Base-by-base conservation (phyloP, 1,140 invertebrate species). In the Drosophila burlai region DNA sequence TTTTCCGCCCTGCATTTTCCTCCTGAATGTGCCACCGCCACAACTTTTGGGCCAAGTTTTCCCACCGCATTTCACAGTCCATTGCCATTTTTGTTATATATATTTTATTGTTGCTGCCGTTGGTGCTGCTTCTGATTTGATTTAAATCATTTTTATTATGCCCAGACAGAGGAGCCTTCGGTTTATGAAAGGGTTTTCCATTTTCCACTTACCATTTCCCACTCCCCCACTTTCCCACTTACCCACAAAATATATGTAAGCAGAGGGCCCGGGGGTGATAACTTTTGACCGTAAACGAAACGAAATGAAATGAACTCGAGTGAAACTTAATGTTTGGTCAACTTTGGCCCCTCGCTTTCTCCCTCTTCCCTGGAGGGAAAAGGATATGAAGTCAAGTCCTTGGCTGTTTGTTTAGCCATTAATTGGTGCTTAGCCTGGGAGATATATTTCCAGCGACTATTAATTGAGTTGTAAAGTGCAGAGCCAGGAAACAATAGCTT, bases 61-160 rank as follows among this genome's bases (percentile, higher is more conserved):
- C 43, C 64, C 36, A 54, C 34, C 52, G 58, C 69, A 68, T 79
- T 83, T 83, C 64, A 83, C 81, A 83, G 80, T 79, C 76, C 69
- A 69, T 83, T 83, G 74, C 36, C 45, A 52, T 50, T 60, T 65
- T 61, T 65, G 36, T 24, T 57, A 54, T 78, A 55, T 55, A 38
- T 79, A 43, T 64, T 69, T 58, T 36, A n/a, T 67, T 65, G 74
- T 46, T 62, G 59, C 50, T 40, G 18, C 43, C 68, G 24, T 4
- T n/a, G 10, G 5, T 55, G 64, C 43, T 61, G 58, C 61, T 42
- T 10, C 46, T 71, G 74, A 67, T 77, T 79, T 62, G 45, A 43
- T 71, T 71, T 78, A 60, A 57, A 52, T 68, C 45, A 75, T 57
- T 72, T 60, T 57, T 60, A 50, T 71, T 60, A 49, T 69, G 67